A percentile compares a stretch with the other conserved stretches of the same genome.
phyloP scores from a whole-genome alignment of 2,888 invertebrate genomes.

The Netelia fuscicornis region DNA sequence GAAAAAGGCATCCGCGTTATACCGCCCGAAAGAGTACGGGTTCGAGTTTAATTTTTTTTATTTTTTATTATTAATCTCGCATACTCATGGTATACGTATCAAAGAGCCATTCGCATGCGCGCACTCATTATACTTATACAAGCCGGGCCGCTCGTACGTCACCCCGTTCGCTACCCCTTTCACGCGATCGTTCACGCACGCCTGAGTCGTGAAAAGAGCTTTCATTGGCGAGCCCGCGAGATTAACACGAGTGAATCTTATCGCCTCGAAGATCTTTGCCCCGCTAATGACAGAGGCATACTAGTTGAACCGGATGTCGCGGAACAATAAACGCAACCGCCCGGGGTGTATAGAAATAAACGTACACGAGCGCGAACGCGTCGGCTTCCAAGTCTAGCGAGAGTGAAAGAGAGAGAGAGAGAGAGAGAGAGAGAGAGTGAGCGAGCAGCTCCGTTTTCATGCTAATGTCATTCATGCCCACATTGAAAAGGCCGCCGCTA shows the following conservation, averaged over 20 bases:
- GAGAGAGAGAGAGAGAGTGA: no score
- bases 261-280: constrained; percentile 59
- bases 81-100: constrained; percentile 17
- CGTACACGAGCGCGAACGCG: not conserved
- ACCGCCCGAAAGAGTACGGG: not conserved
- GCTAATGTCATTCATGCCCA: constrained; percentile 67
- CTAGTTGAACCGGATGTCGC: constrained; percentile 73
- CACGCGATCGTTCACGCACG: constrained; percentile 72
- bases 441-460: constrained; percentile 65
- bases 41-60: not conserved
- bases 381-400: not conserved
- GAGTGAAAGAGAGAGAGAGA: not conserved
- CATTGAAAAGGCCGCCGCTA: constrained; percentile 33
- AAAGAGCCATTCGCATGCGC: constrained; percentile 1
- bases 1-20: not conserved
- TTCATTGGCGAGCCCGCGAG: constrained; percentile 61
- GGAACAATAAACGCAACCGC: constrained; percentile 67
- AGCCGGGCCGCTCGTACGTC: constrained; percentile 33
- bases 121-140: constrained; percentile 20
- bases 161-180: constrained; percentile 69
- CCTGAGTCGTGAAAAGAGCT: constrained; percentile 64
- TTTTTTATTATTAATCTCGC: not conserved
- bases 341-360: constrained; percentile 5
- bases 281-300: constrained; percentile 72
- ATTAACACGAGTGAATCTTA: constrained; percentile 68